Conservation (phyloP, 1,140 invertebrate species). For the Brachionus koreanus region DNA sequence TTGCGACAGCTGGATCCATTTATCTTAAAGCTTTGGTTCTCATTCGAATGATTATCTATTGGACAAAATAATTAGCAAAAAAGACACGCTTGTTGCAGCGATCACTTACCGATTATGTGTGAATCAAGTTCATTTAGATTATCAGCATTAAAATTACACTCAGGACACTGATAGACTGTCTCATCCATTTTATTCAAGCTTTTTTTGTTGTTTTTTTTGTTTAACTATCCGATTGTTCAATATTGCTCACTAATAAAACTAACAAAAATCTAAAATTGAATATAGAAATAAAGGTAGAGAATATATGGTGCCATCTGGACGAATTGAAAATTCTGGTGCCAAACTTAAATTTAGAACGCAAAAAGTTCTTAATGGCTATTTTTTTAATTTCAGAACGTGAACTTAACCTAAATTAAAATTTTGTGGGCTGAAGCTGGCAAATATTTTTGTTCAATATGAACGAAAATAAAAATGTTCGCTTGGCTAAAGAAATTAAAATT, state of each 20-base stretch:
- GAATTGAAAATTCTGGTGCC: slow-evolving; percentile 23
- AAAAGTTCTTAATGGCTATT: background rate
- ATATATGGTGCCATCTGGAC: background rate
- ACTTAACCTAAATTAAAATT: slow-evolving; percentile 36
- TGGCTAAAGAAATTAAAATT: slow-evolving; percentile 42
- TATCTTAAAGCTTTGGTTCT: background rate
- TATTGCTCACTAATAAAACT: background rate
- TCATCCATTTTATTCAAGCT: slow-evolving; percentile 11
- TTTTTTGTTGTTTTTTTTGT: no score
- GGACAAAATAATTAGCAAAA: background rate
- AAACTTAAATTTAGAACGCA: background rate
- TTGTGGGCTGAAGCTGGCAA: background rate
- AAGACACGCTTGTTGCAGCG: background rate
- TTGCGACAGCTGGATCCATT: background rate
- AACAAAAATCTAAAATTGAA: background rate
- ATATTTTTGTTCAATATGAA: background rate
- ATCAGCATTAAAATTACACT: slow-evolving; percentile 42
- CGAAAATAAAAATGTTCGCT: slow-evolving; percentile 17
- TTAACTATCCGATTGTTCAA: background rate
- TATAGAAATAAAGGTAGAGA: background rate
- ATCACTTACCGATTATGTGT: slow-evolving; percentile 19
- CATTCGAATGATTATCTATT: slow-evolving; percentile 26
- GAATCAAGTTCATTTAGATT: background rate
- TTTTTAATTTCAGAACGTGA: slow-evolving; percentile 31
- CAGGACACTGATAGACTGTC: slow-evolving; percentile 44